phyloP scores from a whole-genome alignment of 1,140 invertebrate genomes.

The Venturia canescens region DNA sequence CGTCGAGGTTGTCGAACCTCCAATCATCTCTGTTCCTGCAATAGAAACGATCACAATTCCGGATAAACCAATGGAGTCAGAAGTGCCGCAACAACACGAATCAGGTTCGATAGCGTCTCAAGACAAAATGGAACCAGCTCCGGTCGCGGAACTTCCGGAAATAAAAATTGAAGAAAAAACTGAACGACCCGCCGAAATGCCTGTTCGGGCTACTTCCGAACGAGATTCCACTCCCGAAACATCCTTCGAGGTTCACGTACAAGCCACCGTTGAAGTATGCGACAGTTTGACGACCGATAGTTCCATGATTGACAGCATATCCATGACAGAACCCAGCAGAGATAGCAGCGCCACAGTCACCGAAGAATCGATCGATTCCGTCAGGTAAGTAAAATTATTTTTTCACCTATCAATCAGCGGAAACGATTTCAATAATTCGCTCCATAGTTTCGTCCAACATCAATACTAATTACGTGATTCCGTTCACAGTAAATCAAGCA shows the following conservation, averaged over 20 bases:
- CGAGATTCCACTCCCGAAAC: conserved; percentile 62
- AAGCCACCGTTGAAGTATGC: conserved; percentile 69
- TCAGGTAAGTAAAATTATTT: neutral
- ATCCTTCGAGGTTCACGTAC: conserved; percentile 70
- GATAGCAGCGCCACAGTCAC: conserved; percentile 56
- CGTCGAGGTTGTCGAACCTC: conserved; percentile 31
- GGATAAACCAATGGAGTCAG: conserved; percentile 19
- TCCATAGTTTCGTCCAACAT: neutral
- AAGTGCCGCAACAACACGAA: neutral
- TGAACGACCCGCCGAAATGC: neutral
- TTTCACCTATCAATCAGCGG: neutral
- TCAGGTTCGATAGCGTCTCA: neutral
- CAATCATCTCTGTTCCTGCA: conserved; percentile 11
- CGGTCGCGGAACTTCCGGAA: neutral
- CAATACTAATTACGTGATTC: too few relatives aligned
- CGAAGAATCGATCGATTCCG: conserved; percentile 54
- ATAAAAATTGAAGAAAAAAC: neutral
- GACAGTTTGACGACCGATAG: conserved; percentile 63
- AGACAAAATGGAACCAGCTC: neutral
- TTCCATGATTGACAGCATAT: conserved; percentile 41
- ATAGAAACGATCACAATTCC: conserved; percentile 5
- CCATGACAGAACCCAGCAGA: conserved; percentile 55
- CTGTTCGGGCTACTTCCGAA: conserved; percentile 47
- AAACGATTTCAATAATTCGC: neutral
- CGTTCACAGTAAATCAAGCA: conserved; percentile 22